Evolutionary conservation across 2,888 invertebrate species (phyloP), one percentile per base, ranked within the genome.

Genomic region (Cosmorhoe ocellata): DNA sequence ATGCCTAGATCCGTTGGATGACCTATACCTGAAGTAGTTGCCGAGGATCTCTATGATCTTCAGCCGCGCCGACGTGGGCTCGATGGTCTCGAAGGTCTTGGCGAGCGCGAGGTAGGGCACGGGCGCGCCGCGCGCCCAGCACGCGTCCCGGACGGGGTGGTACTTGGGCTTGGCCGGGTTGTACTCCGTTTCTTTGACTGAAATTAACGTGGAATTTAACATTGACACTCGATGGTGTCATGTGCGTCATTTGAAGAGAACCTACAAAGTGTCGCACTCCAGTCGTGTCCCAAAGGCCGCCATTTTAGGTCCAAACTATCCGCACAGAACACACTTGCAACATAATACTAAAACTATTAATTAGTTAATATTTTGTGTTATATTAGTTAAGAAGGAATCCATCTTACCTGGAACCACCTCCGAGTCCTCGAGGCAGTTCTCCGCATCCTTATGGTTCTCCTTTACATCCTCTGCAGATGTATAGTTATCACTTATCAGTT

Each of bases 21-120:
- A n/a, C n/a, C n/a, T n/a, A n/a, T n/a, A 51, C 52, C 52, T 65
- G 58, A 98, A 95, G 79, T 95, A 99, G 82, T 99, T 99, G 68
- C 96, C 93, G 34, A 99, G 84, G 40, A 96, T 96, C 76, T 98
- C 97, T 2, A 98, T 93, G 74, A 97, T 99, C 84, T 96, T 97
- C 43, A 99, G 91, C 26, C 99, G 93, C 2, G 95, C 94, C 6
- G 94, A 94, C 0, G 94, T 95, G 9, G 91, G 94, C 81, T 99
- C 99, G 47, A 99, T 98, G 46, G 93, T 92, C 76, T 98, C 96
- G 64, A 99, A 91, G 0, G 99, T 99, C 72, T 93, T 93, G 0
- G 99, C 95, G 33, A 99, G 85, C 0, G 99, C 99, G 57, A 97
- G 86, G 78, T 99, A 99, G 0, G 99, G 99, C 31, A 98, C 96